Percentiles rank a stretch among this genome's conserved stretches.
phyloP scores from a whole-genome alignment of 2,797 vertebrate genomes.

The Periparus ater region DNA sequence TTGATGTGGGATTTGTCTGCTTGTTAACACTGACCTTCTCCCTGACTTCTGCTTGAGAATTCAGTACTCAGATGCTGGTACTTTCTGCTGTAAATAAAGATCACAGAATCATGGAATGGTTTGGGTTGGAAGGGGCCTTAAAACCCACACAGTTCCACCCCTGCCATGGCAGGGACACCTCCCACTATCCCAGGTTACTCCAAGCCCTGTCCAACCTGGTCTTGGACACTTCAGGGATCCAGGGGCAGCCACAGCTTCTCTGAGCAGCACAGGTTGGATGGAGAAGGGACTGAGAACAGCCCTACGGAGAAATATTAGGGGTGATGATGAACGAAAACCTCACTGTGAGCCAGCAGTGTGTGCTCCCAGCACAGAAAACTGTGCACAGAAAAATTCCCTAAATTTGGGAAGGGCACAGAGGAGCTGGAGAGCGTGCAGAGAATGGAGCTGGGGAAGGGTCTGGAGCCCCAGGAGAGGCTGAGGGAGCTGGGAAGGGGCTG shows the following conservation, averaged over 20 bases:
- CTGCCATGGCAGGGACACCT: background rate
- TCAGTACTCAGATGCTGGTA: background rate
- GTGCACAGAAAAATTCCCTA: too few species aligned
- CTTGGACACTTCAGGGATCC: background rate
- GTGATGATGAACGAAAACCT: background rate
- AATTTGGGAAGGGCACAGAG: background rate
- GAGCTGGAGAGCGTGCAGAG: background rate
- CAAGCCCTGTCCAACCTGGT: background rate
- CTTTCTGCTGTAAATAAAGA: background rate
- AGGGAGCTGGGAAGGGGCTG: background rate
- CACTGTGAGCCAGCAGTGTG: background rate
- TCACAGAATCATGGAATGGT: background rate
- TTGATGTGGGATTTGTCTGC: background rate
- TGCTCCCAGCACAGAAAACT: background rate
- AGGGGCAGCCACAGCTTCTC: background rate
- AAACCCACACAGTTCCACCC: accelerated
- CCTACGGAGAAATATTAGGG: background rate
- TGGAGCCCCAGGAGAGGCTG: background rate
- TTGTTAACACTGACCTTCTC: background rate
- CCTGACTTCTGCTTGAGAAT: background rate
- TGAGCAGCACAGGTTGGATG: background rate
- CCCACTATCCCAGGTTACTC: accelerated
- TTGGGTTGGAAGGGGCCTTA: background rate
- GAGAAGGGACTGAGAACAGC: background rate
- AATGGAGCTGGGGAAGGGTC: background rate